phyloP scores from a whole-genome alignment of 1,140 invertebrate genomes.

The Cydia amplana region DNA sequence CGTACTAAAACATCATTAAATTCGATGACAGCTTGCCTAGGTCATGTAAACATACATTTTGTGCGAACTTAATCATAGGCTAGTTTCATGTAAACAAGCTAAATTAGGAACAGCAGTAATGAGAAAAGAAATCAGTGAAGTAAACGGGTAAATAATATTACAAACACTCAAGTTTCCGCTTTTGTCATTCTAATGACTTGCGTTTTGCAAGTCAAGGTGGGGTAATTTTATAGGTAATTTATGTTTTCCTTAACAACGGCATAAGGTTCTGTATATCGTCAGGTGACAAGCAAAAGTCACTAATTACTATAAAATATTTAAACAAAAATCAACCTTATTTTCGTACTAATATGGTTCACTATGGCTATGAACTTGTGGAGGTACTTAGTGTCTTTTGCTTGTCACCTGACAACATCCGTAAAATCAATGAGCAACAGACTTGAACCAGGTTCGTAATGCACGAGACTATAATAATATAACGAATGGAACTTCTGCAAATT shows the following conservation, averaged over 20 bases:
- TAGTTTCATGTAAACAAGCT: constrained; percentile 3
- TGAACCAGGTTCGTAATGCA: background rate
- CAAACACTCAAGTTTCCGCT: no score
- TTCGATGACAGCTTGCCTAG: background rate
- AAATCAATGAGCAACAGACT: background rate
- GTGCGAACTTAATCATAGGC: background rate
- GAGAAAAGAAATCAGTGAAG: background rate
- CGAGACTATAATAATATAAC: background rate
- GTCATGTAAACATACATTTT: background rate
- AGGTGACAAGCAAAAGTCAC: no score
- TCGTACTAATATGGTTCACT: no score
- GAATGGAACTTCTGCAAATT: background rate
- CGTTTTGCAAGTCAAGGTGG: background rate
- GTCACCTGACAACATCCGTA: no score
- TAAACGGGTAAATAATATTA: background rate
- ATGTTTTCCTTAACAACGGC: background rate
- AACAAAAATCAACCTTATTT: no score
- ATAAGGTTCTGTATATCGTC: background rate
- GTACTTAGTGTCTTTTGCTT: no score
- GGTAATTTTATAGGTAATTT: background rate
- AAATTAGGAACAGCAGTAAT: background rate
- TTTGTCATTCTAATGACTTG: no score
- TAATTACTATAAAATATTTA: no score
- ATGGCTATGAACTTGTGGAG: no score
- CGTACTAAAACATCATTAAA: background rate